phyloP scores from a whole-genome alignment of 2,113 vertebrate genomes.

The Crotalus viridis region DNA sequence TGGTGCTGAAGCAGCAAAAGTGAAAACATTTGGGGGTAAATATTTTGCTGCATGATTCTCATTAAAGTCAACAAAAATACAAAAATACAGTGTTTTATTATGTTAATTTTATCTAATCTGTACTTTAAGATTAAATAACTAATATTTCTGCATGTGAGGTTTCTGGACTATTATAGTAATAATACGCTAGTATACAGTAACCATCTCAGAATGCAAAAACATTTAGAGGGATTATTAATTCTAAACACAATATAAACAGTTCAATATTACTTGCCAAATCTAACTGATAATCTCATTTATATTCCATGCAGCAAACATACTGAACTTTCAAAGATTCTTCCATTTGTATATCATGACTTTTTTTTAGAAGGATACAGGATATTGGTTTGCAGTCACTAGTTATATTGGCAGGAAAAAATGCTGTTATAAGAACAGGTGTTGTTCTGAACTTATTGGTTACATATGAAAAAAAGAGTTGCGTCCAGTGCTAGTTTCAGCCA shows the following conservation, averaged over 20 bases:
- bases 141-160: background rate
- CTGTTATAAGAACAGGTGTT: slow-evolving; percentile 55
- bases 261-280: background rate
- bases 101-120: background rate
- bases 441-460: slow-evolving; percentile 28
- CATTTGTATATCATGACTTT: background rate
- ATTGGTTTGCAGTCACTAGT: slow-evolving; percentile 52
- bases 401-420: slow-evolving; percentile 35
- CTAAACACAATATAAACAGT: background rate
- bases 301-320: background rate
- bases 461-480: slow-evolving; percentile 38
- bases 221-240: background rate
- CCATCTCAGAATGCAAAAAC: accelerated
- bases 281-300: background rate
- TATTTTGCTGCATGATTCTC: background rate
- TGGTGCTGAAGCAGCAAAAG: background rate
- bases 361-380: slow-evolving; percentile 45
- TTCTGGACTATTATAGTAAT: background rate
- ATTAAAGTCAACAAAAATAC: background rate
- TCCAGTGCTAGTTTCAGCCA: slow-evolving; percentile 28
- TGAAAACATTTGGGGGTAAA: background rate
- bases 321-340: slow-evolving; percentile 42
- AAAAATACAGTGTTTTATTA: background rate
- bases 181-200: background rate
- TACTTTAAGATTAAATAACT: background rate